These are phyloP conservation scores for Lophochroa leadbeateri DNA, from an alignment of 2,113 vertebrate genomes.

Conservation along the genomic window DNA sequence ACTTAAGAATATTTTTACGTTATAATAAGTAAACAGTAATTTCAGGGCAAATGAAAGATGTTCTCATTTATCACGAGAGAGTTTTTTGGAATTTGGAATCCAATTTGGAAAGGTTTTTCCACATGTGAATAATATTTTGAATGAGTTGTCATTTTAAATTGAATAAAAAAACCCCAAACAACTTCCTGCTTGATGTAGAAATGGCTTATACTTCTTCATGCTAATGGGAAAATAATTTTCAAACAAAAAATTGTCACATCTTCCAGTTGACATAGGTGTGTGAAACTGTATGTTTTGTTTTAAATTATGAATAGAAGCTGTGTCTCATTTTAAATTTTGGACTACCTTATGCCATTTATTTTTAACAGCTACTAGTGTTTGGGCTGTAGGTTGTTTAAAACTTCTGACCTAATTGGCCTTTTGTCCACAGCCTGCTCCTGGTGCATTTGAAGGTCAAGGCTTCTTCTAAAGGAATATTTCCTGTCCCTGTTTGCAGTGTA, in stretches of 20 bases:
- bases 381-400: background rate
- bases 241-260: background rate
- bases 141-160: background rate
- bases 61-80: background rate
- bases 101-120: background rate
- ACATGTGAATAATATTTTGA: background rate
- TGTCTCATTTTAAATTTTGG: background rate
- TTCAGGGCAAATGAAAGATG: background rate
- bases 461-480: background rate
- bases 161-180: background rate
- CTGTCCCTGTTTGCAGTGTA: background rate
- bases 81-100: background rate
- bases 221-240: background rate
- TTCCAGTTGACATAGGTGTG: background rate
- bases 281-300: background rate
- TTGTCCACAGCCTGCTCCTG: background rate
- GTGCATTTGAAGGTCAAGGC: background rate
- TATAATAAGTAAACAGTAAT: background rate
- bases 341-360: background rate
- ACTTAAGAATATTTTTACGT: background rate
- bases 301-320: background rate
- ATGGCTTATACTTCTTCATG: rapidly evolving
- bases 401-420: background rate
- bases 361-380: background rate
- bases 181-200: background rate